Base-by-base conservation (phyloP, 2,888 invertebrate genomes). In the Scelioninae gen. 1 region DNA sequence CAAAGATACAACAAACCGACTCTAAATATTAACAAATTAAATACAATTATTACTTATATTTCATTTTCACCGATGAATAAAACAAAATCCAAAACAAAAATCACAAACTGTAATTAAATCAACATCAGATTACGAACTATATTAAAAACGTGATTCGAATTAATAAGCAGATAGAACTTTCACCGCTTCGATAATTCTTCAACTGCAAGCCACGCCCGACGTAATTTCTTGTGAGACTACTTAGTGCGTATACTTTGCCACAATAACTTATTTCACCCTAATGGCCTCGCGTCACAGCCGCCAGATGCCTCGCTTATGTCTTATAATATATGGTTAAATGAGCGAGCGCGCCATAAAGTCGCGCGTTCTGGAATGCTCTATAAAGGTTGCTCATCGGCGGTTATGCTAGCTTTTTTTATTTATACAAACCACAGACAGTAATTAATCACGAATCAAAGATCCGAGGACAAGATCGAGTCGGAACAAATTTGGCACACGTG, bases 351-450 rank as follows among this genome's bases (percentile, higher is more conserved):
- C 49, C 75, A 43, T 75, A 49, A 58, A 58, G 40, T 66, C 66
- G 66, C 66, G 58, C 40, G 49, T 49, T 65, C 75, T 75, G 75
- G 75, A 75, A 75, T 75, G 65, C 75, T 66, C 75, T 65, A 62
- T 51, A 34, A 58, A 56, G 40, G 38, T 29, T 32, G 11, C 23
- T 15, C 58, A 43, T 60, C 58, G 40, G 23, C 58, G 43, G 31
- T n/a, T n/a, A n/a, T n/a, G n/a, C n/a, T 45, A 45, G 55, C 32
- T n/a, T 23, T 62, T 63, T 45, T n/a, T 11, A 56, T 63, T n/a
- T 51, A 51, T 65, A 71, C 15, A 43, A 68, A 68, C 15, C 23
- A 45, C 68, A 68, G 31, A 56, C 16, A 56, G n/a, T 45, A 55
- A 31, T 15, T 32, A 56, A 23, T 55, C 32, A 11, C n/a, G 56